A percentile compares a stretch with the other conserved stretches of the same genome.
Evolutionary conservation across 1,140 invertebrate genomes (phyloP).

Genomic region (Pogonognathellus flavescens): DNA sequence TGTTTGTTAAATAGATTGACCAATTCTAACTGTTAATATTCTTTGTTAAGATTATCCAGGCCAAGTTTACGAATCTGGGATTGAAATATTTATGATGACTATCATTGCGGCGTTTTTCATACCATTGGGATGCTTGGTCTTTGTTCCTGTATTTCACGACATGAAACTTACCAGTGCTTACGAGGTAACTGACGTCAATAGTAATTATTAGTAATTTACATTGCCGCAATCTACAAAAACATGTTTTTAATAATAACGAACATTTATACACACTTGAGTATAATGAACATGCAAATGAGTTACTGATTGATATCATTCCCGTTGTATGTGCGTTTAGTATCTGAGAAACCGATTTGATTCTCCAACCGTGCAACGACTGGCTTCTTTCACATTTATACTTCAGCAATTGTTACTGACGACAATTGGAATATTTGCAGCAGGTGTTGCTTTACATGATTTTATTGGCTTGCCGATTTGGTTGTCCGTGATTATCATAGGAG

Average conservation of each 20-base stretch:
- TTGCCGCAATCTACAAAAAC: neutral
- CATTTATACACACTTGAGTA: neutral
- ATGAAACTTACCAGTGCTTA: slow-evolving; percentile 58
- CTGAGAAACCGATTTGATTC: slow-evolving; percentile 56
- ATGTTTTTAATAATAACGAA: neutral
- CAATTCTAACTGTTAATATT: neutral
- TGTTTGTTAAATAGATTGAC: no score
- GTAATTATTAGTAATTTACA: neutral
- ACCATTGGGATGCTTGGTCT: slow-evolving; percentile 55
- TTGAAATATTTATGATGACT: slow-evolving; percentile 55
- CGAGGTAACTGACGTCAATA: slow-evolving; percentile 46
- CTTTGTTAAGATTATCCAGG: slow-evolving; percentile 31
- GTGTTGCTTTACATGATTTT: slow-evolving; percentile 33
- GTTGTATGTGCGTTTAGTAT: slow-evolving; percentile 53
- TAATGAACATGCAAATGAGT: no score
- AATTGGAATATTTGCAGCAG: slow-evolving; percentile 37
- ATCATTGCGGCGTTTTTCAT: slow-evolving; percentile 33
- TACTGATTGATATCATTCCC: neutral
- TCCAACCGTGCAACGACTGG: slow-evolving; percentile 12
- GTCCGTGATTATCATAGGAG: slow-evolving; percentile 42
- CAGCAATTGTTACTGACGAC: slow-evolving; percentile 25
- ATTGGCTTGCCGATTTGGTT: slow-evolving; percentile 48
- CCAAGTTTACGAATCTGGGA: slow-evolving; percentile 51
- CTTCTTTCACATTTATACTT: slow-evolving; percentile 53
- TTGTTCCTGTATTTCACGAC: slow-evolving; percentile 57